Base-by-base conservation (phyloP, 2,888 invertebrate genomes). In the Epinotia bilunana region DNA sequence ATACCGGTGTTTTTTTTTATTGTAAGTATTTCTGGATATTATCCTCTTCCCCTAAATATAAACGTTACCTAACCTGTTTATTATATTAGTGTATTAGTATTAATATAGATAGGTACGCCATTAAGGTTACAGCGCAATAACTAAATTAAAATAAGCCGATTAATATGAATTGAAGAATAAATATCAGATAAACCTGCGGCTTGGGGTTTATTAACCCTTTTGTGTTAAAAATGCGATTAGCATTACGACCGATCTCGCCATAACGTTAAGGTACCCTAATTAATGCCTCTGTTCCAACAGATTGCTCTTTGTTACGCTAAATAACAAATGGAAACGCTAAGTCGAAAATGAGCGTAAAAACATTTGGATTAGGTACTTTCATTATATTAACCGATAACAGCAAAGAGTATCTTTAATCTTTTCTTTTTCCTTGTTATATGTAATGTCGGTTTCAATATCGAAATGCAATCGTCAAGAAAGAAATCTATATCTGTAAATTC, bases 211-310 rank as follows among this genome's bases (percentile, higher is more conserved):
- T 70, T 61, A 61, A 70, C 55, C 74, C 64, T 74, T 72, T 71
- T 71, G 74, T 71, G 60, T 61, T 64, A 74, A 65, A 74, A 71
- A 65, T 65, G 74, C 65, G 61, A 71, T 74, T 74, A 74, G 65
- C 65, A 71, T 74, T 71, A 71, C 60, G 70, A 70, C 70, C 74
- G 74, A 71, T 60, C 60, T 53, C 71, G 71, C 65, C 74, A 74
- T 74, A 74, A 65, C 53, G 74, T 43, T 55, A 53, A 60, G 61
- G 71, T 64, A 55, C 53, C 12, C 60, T 20, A 43, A 74, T 74
- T 65, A 74, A 74, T 71, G 57, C 65, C 55, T 12, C n/a, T 57
- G 64, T 57, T 68, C 12, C 58, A 43, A 23, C 61, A 53, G 53
- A 58, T 71, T 74, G 71, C 49, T 70, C 64, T 69, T 74, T 74